Evolutionary conservation across 2,888 invertebrate genomes (phyloP).

Genomic region (Seira sanloemensis): DNA sequence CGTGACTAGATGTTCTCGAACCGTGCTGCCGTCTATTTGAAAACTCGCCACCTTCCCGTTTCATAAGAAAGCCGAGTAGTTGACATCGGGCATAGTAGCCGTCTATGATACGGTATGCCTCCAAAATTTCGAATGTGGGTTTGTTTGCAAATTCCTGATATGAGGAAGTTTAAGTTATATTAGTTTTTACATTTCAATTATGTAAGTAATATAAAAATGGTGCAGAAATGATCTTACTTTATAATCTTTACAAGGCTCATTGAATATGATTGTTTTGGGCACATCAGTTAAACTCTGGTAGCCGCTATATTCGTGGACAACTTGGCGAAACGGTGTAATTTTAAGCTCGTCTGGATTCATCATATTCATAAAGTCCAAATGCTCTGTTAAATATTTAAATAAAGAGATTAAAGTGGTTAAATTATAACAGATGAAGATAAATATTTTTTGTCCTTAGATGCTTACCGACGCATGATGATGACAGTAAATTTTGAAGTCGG

Average conservation of each 20-base stretch:
- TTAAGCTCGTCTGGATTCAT: conserved; percentile 84
- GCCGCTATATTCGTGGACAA: conserved; percentile 93
- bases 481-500: conserved; percentile 94
- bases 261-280: conserved; percentile 86
- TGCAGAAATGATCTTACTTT: conserved; percentile 75
- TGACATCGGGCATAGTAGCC: conserved; percentile 89
- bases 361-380: conserved; percentile 95
- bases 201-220: too few species aligned
- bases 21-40: conserved; percentile 75
- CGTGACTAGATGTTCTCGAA: conserved; percentile 83
- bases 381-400: conserved; percentile 81
- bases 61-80: conserved; percentile 87
- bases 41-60: conserved; percentile 88
- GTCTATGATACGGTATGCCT: conserved; percentile 82
- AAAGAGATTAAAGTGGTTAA: too few species aligned
- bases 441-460: too few species aligned
- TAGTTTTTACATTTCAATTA: background rate
- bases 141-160: conserved; percentile 79
- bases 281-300: conserved; percentile 97
- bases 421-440: conserved; percentile 72
- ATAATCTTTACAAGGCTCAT: conserved; percentile 79
- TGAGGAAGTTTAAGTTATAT: background rate
- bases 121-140: conserved; percentile 85
- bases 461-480: conserved; percentile 98
- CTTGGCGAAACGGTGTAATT: conserved; percentile 90